Conservation (phyloP, 2,797 vertebrate species). For the Loris lydekkerianus region DNA sequence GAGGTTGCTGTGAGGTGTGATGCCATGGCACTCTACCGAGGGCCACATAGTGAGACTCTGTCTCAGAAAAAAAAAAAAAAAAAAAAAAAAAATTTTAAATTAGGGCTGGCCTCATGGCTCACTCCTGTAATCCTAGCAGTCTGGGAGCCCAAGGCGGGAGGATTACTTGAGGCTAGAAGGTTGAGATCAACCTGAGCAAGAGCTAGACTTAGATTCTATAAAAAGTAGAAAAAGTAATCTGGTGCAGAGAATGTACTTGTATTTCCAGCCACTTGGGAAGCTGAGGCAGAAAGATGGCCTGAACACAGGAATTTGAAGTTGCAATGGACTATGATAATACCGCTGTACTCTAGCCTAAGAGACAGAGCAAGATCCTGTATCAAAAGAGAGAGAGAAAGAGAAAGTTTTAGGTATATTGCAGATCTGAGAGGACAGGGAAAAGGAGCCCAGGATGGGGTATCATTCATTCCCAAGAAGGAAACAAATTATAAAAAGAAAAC, state of each 20-base stretch:
- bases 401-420: not conserved
- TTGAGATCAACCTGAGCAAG: not conserved
- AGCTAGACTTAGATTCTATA: not conserved
- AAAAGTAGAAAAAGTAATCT: not conserved
- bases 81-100: too few species aligned
- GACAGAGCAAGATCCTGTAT: not conserved
- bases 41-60: not conserved
- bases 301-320: not conserved
- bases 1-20: too few species aligned
- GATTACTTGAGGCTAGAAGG: not conserved
- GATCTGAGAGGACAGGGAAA: not conserved
- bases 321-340: not conserved
- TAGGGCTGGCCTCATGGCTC: not conserved
- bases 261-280: not conserved
- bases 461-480: constrained; percentile 34
- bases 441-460: not conserved
- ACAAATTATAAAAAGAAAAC: constrained; percentile 42
- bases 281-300: not conserved
- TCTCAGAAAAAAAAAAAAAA: not conserved
- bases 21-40: too few species aligned
- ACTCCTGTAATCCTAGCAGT: not conserved
- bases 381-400: not conserved
- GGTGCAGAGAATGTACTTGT: not conserved
- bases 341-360: not conserved
- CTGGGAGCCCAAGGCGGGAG: not conserved